Conservation (phyloP, 2,888 invertebrate species). For the Macaria notata region DNA sequence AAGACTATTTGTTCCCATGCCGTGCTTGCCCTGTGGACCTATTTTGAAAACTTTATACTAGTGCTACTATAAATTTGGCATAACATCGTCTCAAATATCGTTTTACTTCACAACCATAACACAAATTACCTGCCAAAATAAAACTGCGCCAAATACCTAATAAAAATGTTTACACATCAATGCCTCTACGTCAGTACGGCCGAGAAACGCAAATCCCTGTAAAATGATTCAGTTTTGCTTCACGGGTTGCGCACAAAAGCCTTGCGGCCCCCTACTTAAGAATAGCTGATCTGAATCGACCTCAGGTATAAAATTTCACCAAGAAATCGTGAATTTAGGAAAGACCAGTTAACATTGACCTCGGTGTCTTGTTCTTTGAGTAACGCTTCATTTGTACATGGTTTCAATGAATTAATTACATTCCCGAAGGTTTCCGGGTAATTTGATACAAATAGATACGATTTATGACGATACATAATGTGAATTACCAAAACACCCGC, state of each 20-base stretch:
- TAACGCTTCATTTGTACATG: conserved; percentile 11
- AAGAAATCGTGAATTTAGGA: conserved; percentile 24
- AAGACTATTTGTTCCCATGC: too few relatives aligned
- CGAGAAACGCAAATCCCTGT: conserved; percentile 13
- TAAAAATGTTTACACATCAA: too few relatives aligned
- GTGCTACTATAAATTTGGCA: neutral
- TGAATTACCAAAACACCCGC: too few relatives aligned
- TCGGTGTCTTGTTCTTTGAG: conserved; percentile 16
- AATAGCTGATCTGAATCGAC: conserved; percentile 17
- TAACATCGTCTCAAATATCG: too few relatives aligned
- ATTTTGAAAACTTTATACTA: neutral
- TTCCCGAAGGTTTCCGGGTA: conserved; percentile 1
- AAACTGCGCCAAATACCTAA: too few relatives aligned
- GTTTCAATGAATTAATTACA: conserved; percentile 10
- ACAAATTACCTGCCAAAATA: too few relatives aligned
- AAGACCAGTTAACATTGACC: conserved; percentile 40
- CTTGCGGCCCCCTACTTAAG: conserved; percentile 14
- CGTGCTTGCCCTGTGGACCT: too few relatives aligned
- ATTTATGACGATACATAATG: too few relatives aligned
- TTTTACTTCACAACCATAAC: too few relatives aligned
- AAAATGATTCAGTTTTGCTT: conserved; percentile 13
- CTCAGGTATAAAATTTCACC: conserved; percentile 21
- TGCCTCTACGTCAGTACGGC: neutral
- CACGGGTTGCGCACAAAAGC: conserved; percentile 7
- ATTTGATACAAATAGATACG: too few relatives aligned